These are phyloP conservation scores for Pimpla rufipes DNA, from an alignment of 2,888 invertebrate genomes.

Conservation along the genomic window DNA sequence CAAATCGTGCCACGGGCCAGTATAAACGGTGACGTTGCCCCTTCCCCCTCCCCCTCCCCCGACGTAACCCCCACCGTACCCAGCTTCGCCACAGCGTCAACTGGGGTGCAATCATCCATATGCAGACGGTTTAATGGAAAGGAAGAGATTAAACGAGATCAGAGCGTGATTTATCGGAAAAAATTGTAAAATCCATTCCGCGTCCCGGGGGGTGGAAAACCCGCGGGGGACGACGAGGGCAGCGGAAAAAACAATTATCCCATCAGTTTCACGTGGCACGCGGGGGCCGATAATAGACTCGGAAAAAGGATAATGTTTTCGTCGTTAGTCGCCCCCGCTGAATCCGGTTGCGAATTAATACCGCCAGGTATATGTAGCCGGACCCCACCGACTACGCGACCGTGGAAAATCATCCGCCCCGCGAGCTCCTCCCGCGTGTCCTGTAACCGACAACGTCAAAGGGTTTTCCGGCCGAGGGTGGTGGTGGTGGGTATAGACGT, in stretches of 20 bases:
- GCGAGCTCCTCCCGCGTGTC: neutral
- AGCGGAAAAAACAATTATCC: slow-evolving; percentile 3
- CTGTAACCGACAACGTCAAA: slow-evolving; percentile 44
- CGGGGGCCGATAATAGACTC: neutral
- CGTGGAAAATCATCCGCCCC: slow-evolving; percentile 7
- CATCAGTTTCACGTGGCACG: neutral
- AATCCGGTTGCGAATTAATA: no score
- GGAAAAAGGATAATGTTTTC: slow-evolving; percentile 11
- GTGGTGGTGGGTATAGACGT: no score
- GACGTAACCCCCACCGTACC: neutral
- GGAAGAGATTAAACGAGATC: slow-evolving; percentile 14
- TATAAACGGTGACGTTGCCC: slow-evolving; percentile 50
- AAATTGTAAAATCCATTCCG: neutral
- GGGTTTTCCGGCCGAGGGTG: slow-evolving; percentile 32
- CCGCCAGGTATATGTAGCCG: slow-evolving; percentile 11
- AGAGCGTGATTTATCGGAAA: slow-evolving; percentile 6
- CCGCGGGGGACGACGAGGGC: neutral
- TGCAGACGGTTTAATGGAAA: slow-evolving; percentile 10
- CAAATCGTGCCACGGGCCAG: slow-evolving; percentile 52
- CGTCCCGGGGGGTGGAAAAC: neutral
- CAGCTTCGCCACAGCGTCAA: slow-evolving; percentile 7
- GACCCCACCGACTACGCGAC: slow-evolving; percentile 36
- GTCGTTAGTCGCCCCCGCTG: neutral
- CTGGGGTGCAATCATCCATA: slow-evolving; percentile 11
- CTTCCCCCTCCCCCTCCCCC: neutral